Evolutionary conservation across 2,797 vertebrate species (phyloP).

Genomic region (Smutsia gigantea): DNA sequence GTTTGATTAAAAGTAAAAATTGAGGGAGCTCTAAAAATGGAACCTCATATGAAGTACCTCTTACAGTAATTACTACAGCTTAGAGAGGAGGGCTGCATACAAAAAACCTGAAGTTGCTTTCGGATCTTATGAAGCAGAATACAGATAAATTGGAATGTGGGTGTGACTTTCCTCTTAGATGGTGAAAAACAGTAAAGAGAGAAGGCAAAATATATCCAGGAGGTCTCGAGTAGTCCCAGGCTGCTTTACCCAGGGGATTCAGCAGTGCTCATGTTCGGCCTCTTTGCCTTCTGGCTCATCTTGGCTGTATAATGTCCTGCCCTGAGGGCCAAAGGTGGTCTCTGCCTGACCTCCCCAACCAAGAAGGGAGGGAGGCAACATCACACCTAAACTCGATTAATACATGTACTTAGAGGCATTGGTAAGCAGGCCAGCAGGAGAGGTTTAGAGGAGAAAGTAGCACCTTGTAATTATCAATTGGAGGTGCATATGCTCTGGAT

Average conservation of each 20-base stretch:
- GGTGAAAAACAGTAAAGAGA: neutral
- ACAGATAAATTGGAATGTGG: neutral
- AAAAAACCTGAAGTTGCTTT: neutral
- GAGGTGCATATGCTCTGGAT: neutral
- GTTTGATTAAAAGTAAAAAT: constrained; percentile 53
- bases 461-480: neutral
- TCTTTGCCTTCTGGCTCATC: neutral
- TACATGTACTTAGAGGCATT: neutral
- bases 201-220: neutral
- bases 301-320: neutral
- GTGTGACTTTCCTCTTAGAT: neutral
- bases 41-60: neutral
- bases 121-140: neutral
- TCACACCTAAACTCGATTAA: neutral
- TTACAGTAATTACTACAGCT: neutral
- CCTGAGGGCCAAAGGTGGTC: neutral
- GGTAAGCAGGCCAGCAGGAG: neutral
- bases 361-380: neutral
- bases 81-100: neutral
- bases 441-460: neutral
- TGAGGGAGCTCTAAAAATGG: constrained; percentile 37
- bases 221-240: neutral
- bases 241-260: neutral
- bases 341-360: neutral
- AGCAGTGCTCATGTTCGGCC: neutral